Evolutionary conservation across 2,113 vertebrate genomes (phyloP).

Genomic region (Chamaetylas fuelleborni): DNA sequence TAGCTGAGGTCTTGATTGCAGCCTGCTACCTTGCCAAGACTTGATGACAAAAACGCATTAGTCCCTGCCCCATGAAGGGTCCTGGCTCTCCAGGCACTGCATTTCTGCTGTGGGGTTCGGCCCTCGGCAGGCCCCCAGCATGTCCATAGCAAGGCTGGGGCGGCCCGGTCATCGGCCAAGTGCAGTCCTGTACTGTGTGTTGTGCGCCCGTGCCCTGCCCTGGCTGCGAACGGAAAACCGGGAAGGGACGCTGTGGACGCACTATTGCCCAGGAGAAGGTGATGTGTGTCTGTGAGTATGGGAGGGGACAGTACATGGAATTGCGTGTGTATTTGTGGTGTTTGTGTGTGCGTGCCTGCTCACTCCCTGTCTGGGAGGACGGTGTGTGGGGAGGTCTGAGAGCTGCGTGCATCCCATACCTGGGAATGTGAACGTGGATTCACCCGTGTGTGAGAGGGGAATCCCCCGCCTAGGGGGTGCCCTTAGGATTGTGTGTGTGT

Average conservation of each 20-base stretch:
- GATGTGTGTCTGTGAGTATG: accelerated
- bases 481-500: not conserved
- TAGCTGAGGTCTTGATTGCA: not conserved
- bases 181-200: accelerated
- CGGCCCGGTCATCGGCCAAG: accelerated
- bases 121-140: accelerated
- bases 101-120: not conserved
- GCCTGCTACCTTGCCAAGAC: not conserved
- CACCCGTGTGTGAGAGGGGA: not conserved
- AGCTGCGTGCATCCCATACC: not conserved
- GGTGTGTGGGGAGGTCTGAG: not conserved
- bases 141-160: accelerated
- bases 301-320: not conserved
- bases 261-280: too few relatives aligned
- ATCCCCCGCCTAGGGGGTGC: not conserved
- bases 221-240: not conserved
- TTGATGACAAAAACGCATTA: not conserved
- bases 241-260: not conserved
- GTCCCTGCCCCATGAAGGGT: not conserved
- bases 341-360: too few relatives aligned
- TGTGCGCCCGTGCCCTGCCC: too few relatives aligned
- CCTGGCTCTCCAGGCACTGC: too few relatives aligned
- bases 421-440: not conserved
- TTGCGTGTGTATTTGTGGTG: accelerated
- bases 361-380: too few relatives aligned